These are phyloP conservation scores for Uropetala carovei DNA, from an alignment of 2,888 invertebrate genomes.

Conservation along the genomic window DNA sequence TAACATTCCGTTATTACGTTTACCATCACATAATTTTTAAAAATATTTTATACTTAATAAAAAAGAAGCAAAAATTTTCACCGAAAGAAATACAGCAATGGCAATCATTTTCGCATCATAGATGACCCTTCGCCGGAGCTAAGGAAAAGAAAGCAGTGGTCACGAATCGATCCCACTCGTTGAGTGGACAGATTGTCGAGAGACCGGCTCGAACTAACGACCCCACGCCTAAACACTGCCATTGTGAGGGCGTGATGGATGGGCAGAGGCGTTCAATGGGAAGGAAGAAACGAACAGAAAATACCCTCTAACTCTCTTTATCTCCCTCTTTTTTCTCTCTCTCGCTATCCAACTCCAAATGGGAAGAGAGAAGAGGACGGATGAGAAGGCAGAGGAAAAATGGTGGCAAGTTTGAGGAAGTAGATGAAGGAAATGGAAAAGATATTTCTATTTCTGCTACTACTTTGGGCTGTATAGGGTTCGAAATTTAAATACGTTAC, in stretches of 20 bases:
- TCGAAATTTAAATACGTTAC: too few relatives aligned
- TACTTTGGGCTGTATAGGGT: too few relatives aligned
- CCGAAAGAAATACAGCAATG: background rate
- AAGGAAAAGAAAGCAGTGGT: background rate
- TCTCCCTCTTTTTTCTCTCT: too few relatives aligned
- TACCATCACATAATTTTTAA: too few relatives aligned
- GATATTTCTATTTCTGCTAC: too few relatives aligned
- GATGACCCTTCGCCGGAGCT: background rate
- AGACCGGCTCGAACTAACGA: background rate
- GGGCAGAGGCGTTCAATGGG: background rate
- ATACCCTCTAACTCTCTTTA: too few relatives aligned
- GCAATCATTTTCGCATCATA: background rate
- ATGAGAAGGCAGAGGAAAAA: background rate
- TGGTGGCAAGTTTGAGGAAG: too few relatives aligned
- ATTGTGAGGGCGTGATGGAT: conserved; percentile 31
- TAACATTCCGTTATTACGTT: too few relatives aligned
- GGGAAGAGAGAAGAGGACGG: background rate
- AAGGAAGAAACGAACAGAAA: background rate
- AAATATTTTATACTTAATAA: too few relatives aligned
- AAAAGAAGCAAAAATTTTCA: too few relatives aligned
- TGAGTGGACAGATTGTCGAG: background rate
- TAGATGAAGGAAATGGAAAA: too few relatives aligned
- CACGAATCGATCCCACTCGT: background rate
- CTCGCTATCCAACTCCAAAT: background rate
- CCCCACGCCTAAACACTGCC: background rate